Conservation (phyloP, 2,113 vertebrate species). For the Aspiorhynchus laticeps region DNA sequence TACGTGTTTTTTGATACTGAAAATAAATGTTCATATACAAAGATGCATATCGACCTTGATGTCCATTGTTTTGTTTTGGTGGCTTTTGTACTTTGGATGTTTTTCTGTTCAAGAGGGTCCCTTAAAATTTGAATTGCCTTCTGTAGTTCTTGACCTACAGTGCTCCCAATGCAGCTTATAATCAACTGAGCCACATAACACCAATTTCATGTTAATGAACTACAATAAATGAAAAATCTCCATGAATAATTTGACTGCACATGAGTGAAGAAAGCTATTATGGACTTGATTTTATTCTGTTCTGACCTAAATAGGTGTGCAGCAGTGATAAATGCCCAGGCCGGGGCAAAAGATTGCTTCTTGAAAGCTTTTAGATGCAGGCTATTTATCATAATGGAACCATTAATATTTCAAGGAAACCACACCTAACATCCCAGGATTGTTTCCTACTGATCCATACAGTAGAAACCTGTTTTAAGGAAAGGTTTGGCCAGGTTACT, state of each 20-base stretch:
- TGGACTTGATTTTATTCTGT: not conserved
- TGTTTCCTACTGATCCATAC: slow-evolving; percentile 14
- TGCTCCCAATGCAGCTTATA: not conserved
- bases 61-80: slow-evolving; percentile 5
- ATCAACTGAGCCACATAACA: not conserved
- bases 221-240: slow-evolving; percentile 16
- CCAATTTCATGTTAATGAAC: slow-evolving; percentile 2
- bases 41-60: not conserved
- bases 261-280: not conserved
- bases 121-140: not conserved
- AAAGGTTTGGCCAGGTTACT: slow-evolving; percentile 48
- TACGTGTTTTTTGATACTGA: not conserved
- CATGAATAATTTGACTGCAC: slow-evolving; percentile 16
- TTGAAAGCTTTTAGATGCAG: slow-evolving; percentile 14
- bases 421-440: not conserved
- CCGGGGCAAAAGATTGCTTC: not conserved
- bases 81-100: not conserved
- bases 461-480: not conserved
- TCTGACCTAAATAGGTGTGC: not conserved
- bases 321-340: not conserved
- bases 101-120: not conserved
- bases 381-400: slow-evolving; percentile 10
- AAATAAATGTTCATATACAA: not conserved
- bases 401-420: slow-evolving; percentile 35
- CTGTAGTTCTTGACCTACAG: slow-evolving; percentile 1